Evolutionary conservation across 1,140 invertebrate genomes (phyloP), one percentile per base, ranked within the genome.

Genomic region (Nephila pilipes): DNA sequence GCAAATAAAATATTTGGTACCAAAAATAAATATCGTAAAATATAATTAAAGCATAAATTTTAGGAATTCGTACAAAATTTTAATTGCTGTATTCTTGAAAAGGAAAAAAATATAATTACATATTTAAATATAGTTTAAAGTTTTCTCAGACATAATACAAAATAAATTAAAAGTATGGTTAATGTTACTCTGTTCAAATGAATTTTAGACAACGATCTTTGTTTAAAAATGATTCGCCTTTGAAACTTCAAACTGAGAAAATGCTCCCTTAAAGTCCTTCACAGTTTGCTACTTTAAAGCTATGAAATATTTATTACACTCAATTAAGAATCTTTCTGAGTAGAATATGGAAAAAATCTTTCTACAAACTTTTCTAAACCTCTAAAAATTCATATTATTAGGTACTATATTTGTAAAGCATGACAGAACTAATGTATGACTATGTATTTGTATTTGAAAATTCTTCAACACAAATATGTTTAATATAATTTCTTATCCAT

Each of bases 271-370:
- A 46, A 10, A 46, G 46, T 46, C 75, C 63, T 81, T 38, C 38
- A 85, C 29, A 93, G 83, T 87, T 38, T 87, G 22, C 91, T 93
- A 93, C 91, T 57, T 69, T 93, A 93, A 87, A 85, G 22, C 91
- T 93, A 93, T 85, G 46, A 85, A 69, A 85, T 92, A 92, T 75
- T 85, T 63, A 91, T 85, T 29, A 93, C 83, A 93, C 29, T 87
- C 32, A 93, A 79, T 79, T 36, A 60, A 79, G 46, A 75, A 87
- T 63, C 36, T 16, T 75, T 85, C 60, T 69, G 90, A 92, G n/a
- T n/a, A 81, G 85, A 79, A 46, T 55, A 65, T 79, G 32, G 85
- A 85, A 85, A 87, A 87, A 60, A 54, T 36, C 87, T 63, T 46
- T 87, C 91, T 93, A 93, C 65, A 93, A 85, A 85, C 29, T 69